Conservation (phyloP, 2,113 vertebrate species). For the Amphiprion percula region DNA sequence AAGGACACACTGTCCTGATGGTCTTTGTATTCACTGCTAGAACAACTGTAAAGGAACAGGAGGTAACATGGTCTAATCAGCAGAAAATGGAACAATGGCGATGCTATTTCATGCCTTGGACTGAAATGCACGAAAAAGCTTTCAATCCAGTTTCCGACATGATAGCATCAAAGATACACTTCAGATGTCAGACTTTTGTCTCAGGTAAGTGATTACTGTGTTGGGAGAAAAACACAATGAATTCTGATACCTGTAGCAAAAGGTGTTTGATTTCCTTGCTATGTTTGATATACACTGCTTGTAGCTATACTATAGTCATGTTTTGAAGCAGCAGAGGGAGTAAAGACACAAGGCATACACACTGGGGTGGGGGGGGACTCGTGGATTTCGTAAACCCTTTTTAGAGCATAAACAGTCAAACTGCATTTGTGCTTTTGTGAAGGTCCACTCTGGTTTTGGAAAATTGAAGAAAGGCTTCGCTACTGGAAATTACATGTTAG, state of each 20-base stretch:
- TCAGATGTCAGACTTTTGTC: slow-evolving; percentile 40
- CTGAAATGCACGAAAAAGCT: slow-evolving; percentile 24
- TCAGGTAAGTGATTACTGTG: slow-evolving; percentile 17
- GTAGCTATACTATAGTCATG: not conserved
- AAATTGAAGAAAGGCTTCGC: not conserved
- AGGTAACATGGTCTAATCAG: slow-evolving; percentile 60
- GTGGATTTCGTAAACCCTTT: not conserved
- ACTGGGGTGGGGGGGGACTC: not conserved
- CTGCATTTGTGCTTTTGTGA: slow-evolving; percentile 2
- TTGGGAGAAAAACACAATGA: slow-evolving; percentile 7
- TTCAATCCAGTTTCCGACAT: slow-evolving; percentile 9
- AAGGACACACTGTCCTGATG: slow-evolving; percentile 52
- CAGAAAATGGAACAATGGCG: slow-evolving; percentile 51
- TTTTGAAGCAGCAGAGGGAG: not conserved
- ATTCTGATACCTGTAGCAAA: not conserved
- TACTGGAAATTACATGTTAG: slow-evolving; percentile 8
- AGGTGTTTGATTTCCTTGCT: not conserved
- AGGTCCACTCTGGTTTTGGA: no score
- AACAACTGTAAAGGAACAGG: slow-evolving; percentile 63
- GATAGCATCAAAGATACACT: slow-evolving; percentile 33
- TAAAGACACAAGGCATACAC: not conserved
- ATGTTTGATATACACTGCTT: slow-evolving; percentile 3
- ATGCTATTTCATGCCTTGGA: slow-evolving; percentile 47
- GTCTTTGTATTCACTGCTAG: slow-evolving; percentile 39
- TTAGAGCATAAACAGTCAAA: not conserved